These are phyloP conservation scores for Cephus pulcher DNA, from an alignment of 2,888 invertebrate species.

Conservation along the genomic window DNA sequence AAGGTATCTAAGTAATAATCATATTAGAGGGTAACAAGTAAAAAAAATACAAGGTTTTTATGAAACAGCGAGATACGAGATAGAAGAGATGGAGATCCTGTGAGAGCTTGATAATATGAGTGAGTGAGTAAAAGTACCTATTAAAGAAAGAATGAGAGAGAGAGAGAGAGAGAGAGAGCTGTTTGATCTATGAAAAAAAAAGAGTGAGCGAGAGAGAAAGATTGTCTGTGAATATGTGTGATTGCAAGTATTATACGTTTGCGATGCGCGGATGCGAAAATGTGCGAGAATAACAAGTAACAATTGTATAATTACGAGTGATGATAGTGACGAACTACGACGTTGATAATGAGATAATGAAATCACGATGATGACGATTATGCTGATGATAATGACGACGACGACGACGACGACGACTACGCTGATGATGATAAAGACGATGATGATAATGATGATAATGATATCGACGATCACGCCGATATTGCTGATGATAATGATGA, in stretches of 20 bases:
- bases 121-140: slow-evolving; percentile 9
- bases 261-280: background rate
- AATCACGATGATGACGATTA: background rate
- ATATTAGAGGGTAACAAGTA: slow-evolving; percentile 59
- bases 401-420: slow-evolving; percentile 26
- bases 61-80: slow-evolving; percentile 32
- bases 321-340: slow-evolving; percentile 28
- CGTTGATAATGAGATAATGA: background rate
- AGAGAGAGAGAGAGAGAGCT: slow-evolving; percentile 26
- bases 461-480: slow-evolving; percentile 24
- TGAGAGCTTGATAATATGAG: slow-evolving; percentile 25
- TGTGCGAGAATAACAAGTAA: background rate
- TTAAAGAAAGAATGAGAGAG: slow-evolving; percentile 30
- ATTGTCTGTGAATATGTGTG: background rate
- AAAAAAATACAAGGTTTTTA: slow-evolving; percentile 32
- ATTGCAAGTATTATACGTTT: background rate
- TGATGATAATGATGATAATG: slow-evolving; percentile 17
- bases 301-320: slow-evolving; percentile 20
- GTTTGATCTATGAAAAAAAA: background rate
- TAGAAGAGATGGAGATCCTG: slow-evolving; percentile 29
- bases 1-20: slow-evolving; percentile 67
- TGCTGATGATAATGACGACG: background rate
- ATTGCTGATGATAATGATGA: slow-evolving; percentile 34
- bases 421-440: slow-evolving; percentile 4
- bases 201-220: slow-evolving; percentile 13